Evolutionary conservation across 2,888 invertebrate genomes (phyloP), one percentile per base, ranked within the genome.

Genomic region (Eubasilissa splendida): DNA sequence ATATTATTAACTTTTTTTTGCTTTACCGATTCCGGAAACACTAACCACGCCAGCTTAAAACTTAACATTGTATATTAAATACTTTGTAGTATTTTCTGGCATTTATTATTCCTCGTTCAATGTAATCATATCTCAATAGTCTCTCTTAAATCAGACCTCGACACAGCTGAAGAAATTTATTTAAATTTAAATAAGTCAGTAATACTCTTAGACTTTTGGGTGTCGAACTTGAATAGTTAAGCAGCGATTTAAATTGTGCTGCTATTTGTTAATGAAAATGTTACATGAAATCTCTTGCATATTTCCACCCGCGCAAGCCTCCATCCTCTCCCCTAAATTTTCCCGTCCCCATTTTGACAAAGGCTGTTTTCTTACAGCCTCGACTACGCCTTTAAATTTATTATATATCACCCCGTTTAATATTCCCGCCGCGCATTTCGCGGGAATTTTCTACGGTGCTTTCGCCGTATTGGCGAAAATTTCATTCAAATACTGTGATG

Each of bases 321-420:
- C 14, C 53, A 50, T 10, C 70, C 22, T 31, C 33, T 56, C 71
- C 71, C 58, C 8, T 58, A 73, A 73, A 56, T 73, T 73, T 56
- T 11, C 42, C 71, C 71, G 56, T 31, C 14, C 14, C 56, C 9
- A 11, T 7, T 56, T 73, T 73, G 58, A 58, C 71, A 42, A 58
- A 58, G 71, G 71, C 31, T 73, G 71, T 33, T 73, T 73, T 73
- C 71, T 73, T 58, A 73, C 31, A 33, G 71, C 71, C 33, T 73
- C 58, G 31, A 56, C 54, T 56, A 31, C 31, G 58, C 42, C 71
- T 56, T 73, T 56, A 73, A 73, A 73, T 73, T 73, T 73, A 73
- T 73, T 56, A 73, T 56, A 73, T 73, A 54, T 33, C 71, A 73
- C 71, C 58, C 56, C 9, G 56, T 73, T 73, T 73, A 73, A 73